Percentiles rank a stretch among this genome's conserved stretches.
phyloP scores from a whole-genome alignment of 2,888 invertebrate genomes.

The Temnothorax ravouxi region DNA sequence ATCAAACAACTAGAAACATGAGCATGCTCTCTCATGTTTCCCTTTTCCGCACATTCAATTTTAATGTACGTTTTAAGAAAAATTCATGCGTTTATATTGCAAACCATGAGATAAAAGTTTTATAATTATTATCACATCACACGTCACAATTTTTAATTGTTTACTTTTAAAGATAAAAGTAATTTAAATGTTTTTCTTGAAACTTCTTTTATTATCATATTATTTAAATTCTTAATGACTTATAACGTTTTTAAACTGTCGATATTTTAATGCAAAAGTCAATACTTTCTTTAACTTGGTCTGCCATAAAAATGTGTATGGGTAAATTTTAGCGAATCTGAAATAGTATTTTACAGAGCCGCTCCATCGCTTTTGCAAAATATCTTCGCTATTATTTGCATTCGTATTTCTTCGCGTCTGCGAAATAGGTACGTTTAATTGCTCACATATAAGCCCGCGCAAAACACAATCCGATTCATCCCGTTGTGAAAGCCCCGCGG shows the following conservation, averaged over 20 bases:
- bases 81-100: not conserved
- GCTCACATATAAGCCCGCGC: slow-evolving; percentile 42
- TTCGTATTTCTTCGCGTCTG: slow-evolving; percentile 33
- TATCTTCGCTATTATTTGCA: slow-evolving; percentile 4
- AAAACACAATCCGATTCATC: slow-evolving; percentile 69
- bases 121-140: not conserved
- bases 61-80: not conserved
- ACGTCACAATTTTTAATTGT: not conserved
- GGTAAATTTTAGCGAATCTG: not conserved
- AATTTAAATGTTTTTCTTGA: not conserved
- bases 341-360: slow-evolving; percentile 9
- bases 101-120: not conserved
- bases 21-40: not conserved
- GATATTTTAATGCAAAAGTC: not conserved
- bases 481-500: slow-evolving; percentile 25
- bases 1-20: slow-evolving; percentile 35
- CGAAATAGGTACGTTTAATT: slow-evolving; percentile 45
- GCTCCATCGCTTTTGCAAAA: not conserved
- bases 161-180: not conserved
- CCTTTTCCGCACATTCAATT: not conserved
- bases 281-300: not conserved
- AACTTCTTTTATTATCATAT: not conserved
- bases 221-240: not conserved
- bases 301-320: not conserved
- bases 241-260: not conserved